Evolutionary conservation across 2,888 invertebrate species (phyloP).

Genomic region (Fabriciana adippe): DNA sequence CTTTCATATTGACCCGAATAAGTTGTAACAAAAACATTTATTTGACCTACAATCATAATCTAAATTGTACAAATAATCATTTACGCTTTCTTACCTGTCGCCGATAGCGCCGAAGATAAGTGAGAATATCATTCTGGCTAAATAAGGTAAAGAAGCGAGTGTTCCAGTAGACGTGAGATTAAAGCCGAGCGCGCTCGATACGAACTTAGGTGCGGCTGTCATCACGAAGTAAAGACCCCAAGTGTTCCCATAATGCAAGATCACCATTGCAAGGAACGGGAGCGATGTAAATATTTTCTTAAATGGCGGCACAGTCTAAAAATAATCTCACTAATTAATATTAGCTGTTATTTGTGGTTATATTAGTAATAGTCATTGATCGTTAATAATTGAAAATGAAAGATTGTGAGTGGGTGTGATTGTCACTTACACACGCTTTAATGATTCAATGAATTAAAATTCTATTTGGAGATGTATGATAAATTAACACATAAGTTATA

Average conservation of each 20-base stretch:
- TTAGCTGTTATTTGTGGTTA: background rate
- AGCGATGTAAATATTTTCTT: constrained; percentile 84
- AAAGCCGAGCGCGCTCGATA: constrained; percentile 88
- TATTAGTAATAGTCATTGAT: background rate
- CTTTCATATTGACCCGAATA: constrained; percentile 19
- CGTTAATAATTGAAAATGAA: background rate
- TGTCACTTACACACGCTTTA: too few relatives aligned
- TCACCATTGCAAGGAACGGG: constrained; percentile 85
- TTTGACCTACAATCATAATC: constrained; percentile 18
- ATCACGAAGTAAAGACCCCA: constrained; percentile 89
- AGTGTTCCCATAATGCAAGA: constrained; percentile 88
- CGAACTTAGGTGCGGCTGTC: constrained; percentile 88
- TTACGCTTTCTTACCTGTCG: constrained; percentile 69
- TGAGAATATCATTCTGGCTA: constrained; percentile 86
- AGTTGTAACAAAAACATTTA: constrained; percentile 19
- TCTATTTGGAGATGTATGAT: too few relatives aligned
- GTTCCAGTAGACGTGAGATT: constrained; percentile 87
- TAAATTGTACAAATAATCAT: background rate
- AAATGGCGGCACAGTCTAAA: constrained; percentile 85
- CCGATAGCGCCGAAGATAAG: constrained; percentile 87
- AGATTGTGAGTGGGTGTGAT: too few relatives aligned
- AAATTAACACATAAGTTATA: too few relatives aligned
- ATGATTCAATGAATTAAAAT: too few relatives aligned
- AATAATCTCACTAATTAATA: constrained; percentile 24
- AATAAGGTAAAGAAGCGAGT: constrained; percentile 86